phyloP scores from a whole-genome alignment of 2,888 invertebrate genomes.

The Coleophora flavipennella region DNA sequence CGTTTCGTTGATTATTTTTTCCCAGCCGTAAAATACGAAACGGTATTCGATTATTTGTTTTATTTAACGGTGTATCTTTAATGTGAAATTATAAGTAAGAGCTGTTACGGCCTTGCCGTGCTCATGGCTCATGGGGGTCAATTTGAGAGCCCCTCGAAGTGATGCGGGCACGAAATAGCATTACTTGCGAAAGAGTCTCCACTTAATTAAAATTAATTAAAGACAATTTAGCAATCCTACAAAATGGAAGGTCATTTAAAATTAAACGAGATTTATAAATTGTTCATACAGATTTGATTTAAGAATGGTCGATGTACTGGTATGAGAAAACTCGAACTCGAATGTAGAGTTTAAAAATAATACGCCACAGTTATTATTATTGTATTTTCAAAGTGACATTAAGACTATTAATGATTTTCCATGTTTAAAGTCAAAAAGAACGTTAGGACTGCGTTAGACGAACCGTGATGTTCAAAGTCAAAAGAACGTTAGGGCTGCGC shows the following conservation, averaged over 20 bases:
- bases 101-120: slow-evolving; percentile 7
- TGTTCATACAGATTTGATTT: slow-evolving; percentile 30
- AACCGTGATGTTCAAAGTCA: too few species aligned
- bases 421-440: too few species aligned
- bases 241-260: slow-evolving; percentile 58
- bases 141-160: slow-evolving; percentile 29
- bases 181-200: slow-evolving; percentile 51
- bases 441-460: too few species aligned
- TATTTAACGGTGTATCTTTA: slow-evolving; percentile 27
- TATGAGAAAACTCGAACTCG: too few species aligned
- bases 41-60: slow-evolving; percentile 29
- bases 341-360: too few species aligned
- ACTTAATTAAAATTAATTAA: slow-evolving; percentile 68
- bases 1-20: slow-evolving; percentile 27
- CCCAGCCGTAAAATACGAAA: slow-evolving; percentile 29
- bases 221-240: slow-evolving; percentile 68
- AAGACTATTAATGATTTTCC: too few species aligned
- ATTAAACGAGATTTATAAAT: slow-evolving; percentile 61
- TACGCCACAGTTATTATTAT: too few species aligned
- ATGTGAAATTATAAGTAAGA: slow-evolving; percentile 41
- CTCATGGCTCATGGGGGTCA: slow-evolving; percentile 48
- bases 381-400: too few species aligned
- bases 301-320: background rate
- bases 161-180: slow-evolving; percentile 65
- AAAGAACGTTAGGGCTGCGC: too few species aligned